Conservation (phyloP, 2,888 invertebrate genomes). For the Drosophila borborema region DNA sequence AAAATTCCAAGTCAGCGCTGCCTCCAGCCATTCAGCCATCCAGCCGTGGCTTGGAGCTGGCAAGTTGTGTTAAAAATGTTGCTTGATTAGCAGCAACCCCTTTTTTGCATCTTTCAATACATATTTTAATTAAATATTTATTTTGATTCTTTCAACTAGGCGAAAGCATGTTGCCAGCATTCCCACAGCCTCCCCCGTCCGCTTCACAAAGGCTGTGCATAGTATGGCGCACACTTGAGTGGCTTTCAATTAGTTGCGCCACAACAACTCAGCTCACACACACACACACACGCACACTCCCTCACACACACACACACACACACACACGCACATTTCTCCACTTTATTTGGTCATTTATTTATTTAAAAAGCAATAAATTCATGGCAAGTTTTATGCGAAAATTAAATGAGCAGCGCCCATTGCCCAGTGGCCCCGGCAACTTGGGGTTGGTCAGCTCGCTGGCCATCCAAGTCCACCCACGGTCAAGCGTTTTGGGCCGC, state of each 20-base stretch:
- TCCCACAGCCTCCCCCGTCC: background rate
- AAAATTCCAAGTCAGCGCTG: conserved; percentile 19
- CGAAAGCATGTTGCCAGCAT: conserved; percentile 31
- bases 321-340: conserved; percentile 57
- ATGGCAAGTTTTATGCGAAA: conserved; percentile 80
- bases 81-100: conserved; percentile 26
- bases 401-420: conserved; percentile 76
- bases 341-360: conserved; percentile 81
- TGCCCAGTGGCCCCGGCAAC: conserved; percentile 14
- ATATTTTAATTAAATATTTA: conserved; percentile 79
- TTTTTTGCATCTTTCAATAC: conserved; percentile 38
- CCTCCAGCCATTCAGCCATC: too few relatives aligned
- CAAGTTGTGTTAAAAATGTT: conserved; percentile 25
- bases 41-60: background rate
- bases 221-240: conserved; percentile 75
- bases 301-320: background rate
- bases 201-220: conserved; percentile 28
- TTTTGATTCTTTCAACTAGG: conserved; percentile 57
- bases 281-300: background rate
- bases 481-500: background rate
- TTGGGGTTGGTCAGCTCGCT: conserved; percentile 59
- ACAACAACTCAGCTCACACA: conserved; percentile 36
- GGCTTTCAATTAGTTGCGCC: conserved; percentile 83
- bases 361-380: conserved; percentile 84
- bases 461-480: background rate